Evolutionary conservation across 2,797 vertebrate species (phyloP), one percentile per base, ranked within the genome.

Genomic region (Anabacerthia variegaticeps): DNA sequence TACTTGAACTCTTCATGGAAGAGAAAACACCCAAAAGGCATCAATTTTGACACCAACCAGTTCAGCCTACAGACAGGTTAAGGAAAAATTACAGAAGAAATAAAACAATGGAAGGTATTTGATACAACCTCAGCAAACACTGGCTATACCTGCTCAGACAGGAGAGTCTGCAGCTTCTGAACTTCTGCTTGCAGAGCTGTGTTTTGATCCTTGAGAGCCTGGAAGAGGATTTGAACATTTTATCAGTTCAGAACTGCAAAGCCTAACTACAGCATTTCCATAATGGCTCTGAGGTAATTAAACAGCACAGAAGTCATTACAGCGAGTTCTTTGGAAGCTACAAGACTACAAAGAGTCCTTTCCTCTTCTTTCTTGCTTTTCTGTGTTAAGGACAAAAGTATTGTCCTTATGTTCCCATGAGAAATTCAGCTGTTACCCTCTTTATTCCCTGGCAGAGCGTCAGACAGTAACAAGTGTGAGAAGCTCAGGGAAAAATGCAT

Each of bases 131-230:
- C 75, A 66, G 51, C 32, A 9, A 89, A 71, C 55, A 51, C 24
- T 32, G 65, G 63, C 15, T 97, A 74, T 97, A 99, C 99, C 99
- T 99, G 99, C 93, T 99, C 98, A 96, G 99, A 98, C 93, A 99
- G 96, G 97, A 98, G 98, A 96, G 98, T 96, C 96, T 99, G 98
- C 97, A 99, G 98, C 96, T 98, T 99, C 97, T 99, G 98, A 93
- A 99, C 94, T 94, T 99, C 99, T 90, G 97, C 96, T 91, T 99
- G 98, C 92, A 99, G 97, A 39, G 98, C 34, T 94, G 98, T 34
- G 88, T 99, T 99, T 46, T 99, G 99, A 87, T 99, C 99, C 97
- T 98, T 98, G 80, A 99, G 97, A 96, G 98, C 97, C 99, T 99
- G 73, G n/a, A 96, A 97, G 28, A 44, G 72, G 96, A 96, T 85